These are phyloP conservation scores for Eulithis testata DNA, from an alignment of 2,888 invertebrate genomes.

Conservation along the genomic window DNA sequence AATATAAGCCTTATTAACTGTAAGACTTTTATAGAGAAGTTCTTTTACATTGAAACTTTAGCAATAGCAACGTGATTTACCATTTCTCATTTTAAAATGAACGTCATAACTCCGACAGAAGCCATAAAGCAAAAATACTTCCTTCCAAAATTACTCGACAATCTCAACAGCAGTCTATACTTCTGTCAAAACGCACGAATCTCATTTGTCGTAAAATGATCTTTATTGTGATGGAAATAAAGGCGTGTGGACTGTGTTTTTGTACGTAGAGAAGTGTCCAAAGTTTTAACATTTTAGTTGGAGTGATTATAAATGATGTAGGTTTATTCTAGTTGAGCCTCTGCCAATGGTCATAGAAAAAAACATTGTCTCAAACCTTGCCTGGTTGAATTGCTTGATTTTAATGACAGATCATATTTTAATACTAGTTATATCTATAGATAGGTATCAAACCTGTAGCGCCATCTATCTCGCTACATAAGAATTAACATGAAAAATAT, in stretches of 20 bases:
- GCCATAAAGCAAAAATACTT: conserved; percentile 27
- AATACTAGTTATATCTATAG: too few relatives aligned
- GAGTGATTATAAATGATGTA: conserved; percentile 19
- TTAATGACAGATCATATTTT: too few relatives aligned
- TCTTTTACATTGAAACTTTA: background rate
- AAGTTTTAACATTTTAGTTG: conserved; percentile 32
- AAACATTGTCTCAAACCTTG: background rate
- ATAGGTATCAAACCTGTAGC: too few relatives aligned
- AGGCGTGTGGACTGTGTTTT: conserved; percentile 18
- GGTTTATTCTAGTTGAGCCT: conserved; percentile 20
- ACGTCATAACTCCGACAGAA: conserved; percentile 10
- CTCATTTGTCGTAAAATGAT: conserved; percentile 36
- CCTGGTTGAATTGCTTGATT: too few relatives aligned
- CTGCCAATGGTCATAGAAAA: background rate
- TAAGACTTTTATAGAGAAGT: too few relatives aligned
- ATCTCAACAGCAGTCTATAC: conserved; percentile 10
- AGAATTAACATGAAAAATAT: too few relatives aligned
- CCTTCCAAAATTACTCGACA: conserved; percentile 19
- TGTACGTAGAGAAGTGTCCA: conserved; percentile 23
- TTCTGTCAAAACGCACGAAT: conserved; percentile 23
- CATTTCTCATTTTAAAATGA: conserved; percentile 2
- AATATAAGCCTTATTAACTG: too few relatives aligned
- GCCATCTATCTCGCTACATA: too few relatives aligned
- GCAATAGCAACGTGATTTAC: background rate
- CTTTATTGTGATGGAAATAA: conserved; percentile 26